phyloP scores from a whole-genome alignment of 2,888 invertebrate species.

The Argyra leucocephala region DNA sequence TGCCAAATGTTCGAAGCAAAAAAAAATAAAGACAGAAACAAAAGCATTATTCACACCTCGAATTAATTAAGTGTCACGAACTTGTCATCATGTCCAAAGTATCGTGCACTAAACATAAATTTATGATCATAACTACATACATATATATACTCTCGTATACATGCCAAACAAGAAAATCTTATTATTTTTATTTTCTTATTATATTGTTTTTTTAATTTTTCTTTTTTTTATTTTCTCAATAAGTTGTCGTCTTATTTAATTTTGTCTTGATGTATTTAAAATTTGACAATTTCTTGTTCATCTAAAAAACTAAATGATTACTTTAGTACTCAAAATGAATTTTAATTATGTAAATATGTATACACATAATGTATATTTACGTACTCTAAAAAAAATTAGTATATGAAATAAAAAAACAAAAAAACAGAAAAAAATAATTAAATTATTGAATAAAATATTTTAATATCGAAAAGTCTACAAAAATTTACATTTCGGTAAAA shows the following conservation, averaged over 20 bases:
- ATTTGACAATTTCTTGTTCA: constrained; percentile 4
- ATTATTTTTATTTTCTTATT: background rate
- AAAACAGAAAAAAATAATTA: no score
- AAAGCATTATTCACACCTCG: constrained; percentile 1
- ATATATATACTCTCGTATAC: no score
- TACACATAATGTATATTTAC: no score
- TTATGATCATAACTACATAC: background rate
- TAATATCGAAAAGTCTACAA: no score
- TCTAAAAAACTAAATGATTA: background rate
- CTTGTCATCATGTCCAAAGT: constrained; percentile 6
- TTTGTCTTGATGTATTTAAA: background rate
- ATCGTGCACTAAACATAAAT: background rate
- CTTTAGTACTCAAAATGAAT: background rate
- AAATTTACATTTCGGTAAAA: no score
- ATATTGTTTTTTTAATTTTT: background rate
- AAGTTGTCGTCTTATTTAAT: background rate
- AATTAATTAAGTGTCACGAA: constrained; percentile 4
- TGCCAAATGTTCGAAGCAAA: constrained; percentile 1
- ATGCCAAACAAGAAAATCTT: no score
- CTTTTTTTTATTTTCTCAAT: background rate
- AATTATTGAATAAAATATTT: no score
- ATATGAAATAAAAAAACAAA: no score
- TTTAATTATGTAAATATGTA: background rate
- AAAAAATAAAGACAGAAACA: background rate
- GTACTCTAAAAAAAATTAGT: no score